These are phyloP conservation scores for Pteronotus mesoamericanus DNA, from an alignment of 2,797 vertebrate genomes.

Conservation along the genomic window DNA sequence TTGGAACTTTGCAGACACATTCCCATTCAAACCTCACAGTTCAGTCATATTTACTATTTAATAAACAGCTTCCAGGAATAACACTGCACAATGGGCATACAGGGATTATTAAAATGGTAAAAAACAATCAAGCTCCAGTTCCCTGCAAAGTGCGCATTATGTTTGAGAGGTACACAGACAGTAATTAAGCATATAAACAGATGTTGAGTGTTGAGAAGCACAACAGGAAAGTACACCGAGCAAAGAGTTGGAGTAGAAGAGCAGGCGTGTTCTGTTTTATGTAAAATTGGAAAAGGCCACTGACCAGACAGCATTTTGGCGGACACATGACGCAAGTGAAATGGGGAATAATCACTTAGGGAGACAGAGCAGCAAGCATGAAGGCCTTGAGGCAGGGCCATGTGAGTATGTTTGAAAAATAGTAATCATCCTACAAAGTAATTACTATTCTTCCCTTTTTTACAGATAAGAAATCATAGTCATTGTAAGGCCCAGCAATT, in stretches of 20 bases:
- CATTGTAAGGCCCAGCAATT: too few relatives aligned
- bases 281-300: background rate
- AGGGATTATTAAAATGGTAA: background rate
- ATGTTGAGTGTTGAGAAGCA: background rate
- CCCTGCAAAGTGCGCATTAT: background rate
- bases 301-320: background rate
- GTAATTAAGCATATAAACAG: background rate
- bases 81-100: background rate
- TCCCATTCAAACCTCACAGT: background rate
- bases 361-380: background rate
- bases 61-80: background rate
- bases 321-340: background rate
- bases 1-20: background rate
- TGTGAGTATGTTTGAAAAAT: background rate
- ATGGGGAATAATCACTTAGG: accelerated
- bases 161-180: background rate
- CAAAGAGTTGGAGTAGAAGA: background rate
- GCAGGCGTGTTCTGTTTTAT: background rate
- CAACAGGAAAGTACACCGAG: background rate
- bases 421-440: background rate
- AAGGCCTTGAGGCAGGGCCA: background rate
- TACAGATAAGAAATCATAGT: background rate
- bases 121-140: background rate
- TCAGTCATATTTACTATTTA: background rate
- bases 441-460: background rate